Evolutionary conservation across 2,113 vertebrate species (phyloP).

Genomic region (Rhinoderma darwinii): DNA sequence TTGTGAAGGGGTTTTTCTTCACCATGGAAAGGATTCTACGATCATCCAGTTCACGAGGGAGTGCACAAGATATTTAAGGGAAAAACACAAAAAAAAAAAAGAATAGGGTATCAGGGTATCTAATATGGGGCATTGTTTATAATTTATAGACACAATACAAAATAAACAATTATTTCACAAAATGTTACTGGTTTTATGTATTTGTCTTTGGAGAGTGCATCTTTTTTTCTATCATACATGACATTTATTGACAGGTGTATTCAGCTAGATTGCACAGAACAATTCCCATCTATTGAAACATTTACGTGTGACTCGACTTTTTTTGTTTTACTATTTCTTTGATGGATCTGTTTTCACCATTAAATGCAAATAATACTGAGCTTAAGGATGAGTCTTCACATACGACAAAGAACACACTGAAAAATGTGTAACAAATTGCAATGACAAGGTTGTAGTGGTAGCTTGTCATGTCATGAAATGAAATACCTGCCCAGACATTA

Average conservation of each 20-base stretch:
- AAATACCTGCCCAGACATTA: constrained; percentile 49
- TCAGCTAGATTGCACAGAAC: not conserved
- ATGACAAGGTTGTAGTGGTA: not conserved
- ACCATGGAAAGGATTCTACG: too few species aligned
- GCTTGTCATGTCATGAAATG: constrained; percentile 40
- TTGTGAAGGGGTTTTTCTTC: too few species aligned
- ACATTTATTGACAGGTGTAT: not conserved
- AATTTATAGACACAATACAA: not conserved
- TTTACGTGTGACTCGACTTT: not conserved
- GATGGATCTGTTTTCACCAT: constrained; percentile 32
- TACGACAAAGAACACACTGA: constrained; percentile 30
- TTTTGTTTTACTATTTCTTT: not conserved
- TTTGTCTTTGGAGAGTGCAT: not conserved
- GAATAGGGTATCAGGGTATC: not conserved
- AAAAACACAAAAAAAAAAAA: not conserved
- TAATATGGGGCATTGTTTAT: not conserved
- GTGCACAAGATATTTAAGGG: not conserved
- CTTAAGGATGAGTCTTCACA: not conserved
- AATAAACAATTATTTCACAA: not conserved
- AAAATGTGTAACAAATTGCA: constrained; percentile 45
- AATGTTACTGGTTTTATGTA: not conserved
- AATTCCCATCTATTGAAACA: not conserved
- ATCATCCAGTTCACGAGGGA: too few species aligned
- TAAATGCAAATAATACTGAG: not conserved
- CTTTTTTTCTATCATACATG: not conserved